Base-by-base conservation (phyloP, 2,797 vertebrate species). In the Poecilia velifera region DNA sequence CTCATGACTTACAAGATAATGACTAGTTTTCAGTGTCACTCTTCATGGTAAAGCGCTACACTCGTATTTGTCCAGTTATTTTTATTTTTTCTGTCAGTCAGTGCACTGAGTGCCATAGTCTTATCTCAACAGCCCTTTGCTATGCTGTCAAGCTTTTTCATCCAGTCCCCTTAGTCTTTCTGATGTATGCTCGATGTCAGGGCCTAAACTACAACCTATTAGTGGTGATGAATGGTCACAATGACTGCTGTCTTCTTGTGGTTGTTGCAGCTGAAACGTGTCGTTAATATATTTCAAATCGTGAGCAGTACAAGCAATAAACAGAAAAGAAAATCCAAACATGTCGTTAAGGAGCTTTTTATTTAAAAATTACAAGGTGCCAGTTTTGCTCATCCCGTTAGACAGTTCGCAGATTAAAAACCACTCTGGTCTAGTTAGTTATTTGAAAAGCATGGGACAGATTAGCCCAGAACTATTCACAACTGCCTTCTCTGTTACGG, bases 121-220 rank as follows among this genome's bases (percentile, higher is more conserved):
- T 88, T 83, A 84, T 87, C 81, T 82, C 84, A 83, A 66, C 76
- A 84, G 84, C 62, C 80, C 82, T 43, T 16, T 10, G 28, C 82
- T 49, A 62, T 70, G 31, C 83, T 51, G 36, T 84, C 68, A 71
- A 39, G 6, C 71, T 84, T 84, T 82, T 77, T 81, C 82, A 78
- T 75, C 77, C 39, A 72, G 78, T 79, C 76, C 62, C 71, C 34
- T 55, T 41, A 46, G 74, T 84, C 13, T 39, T 76, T 25, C 2
- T 79, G 85, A 59, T 78, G 93, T 91, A 94, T 92, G 82, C 76
- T 73, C 47, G 28, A 51, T 51, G 87, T 93, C 90, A 90, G 77
- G 81, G 73, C 84, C 79, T 91, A 93, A 94, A 94, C 89, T 92
- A 90, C 91, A 88, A 94, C 89, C 93, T 90, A 90, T 93, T 93